phyloP scores from a whole-genome alignment of 2,888 invertebrate species.

The Scrobipalpa atriplicella region DNA sequence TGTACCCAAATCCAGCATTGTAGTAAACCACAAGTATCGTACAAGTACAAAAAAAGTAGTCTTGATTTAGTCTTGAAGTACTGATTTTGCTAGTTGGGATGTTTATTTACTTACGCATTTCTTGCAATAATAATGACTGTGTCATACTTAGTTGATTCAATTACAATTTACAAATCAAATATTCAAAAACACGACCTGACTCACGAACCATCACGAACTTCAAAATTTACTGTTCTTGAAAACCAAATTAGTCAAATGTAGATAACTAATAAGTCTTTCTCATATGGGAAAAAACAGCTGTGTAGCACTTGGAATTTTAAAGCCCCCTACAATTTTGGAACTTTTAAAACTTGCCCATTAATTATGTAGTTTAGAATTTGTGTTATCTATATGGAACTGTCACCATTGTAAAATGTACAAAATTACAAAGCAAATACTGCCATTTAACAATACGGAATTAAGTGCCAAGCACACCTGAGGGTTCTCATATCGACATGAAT shows the following conservation, averaged over 20 bases:
- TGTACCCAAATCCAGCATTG: no score
- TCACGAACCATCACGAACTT: not conserved
- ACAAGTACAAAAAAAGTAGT: no score
- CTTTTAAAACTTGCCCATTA: no score
- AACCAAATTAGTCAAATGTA: not conserved
- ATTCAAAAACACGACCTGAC: not conserved
- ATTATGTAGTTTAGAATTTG: no score
- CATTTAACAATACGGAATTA: not conserved
- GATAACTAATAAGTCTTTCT: not conserved
- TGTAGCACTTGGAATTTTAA: not conserved
- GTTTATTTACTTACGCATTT: not conserved
- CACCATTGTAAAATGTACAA: not conserved
- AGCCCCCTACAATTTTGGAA: no score
- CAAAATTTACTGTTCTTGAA: slow-evolving; percentile 1
- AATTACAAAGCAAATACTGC: not conserved
- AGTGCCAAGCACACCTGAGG: not conserved
- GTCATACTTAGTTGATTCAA: not conserved
- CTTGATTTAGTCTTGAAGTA: no score
- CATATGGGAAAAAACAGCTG: not conserved
- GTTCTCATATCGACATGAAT: slow-evolving; percentile 1
- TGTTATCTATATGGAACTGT: no score
- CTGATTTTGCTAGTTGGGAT: no score
- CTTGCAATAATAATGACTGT: not conserved
- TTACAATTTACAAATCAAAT: not conserved
- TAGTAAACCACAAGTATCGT: no score